These are phyloP conservation scores for Odontophorus gujanensis DNA, from an alignment of 2,113 vertebrate species.

Conservation along the genomic window DNA sequence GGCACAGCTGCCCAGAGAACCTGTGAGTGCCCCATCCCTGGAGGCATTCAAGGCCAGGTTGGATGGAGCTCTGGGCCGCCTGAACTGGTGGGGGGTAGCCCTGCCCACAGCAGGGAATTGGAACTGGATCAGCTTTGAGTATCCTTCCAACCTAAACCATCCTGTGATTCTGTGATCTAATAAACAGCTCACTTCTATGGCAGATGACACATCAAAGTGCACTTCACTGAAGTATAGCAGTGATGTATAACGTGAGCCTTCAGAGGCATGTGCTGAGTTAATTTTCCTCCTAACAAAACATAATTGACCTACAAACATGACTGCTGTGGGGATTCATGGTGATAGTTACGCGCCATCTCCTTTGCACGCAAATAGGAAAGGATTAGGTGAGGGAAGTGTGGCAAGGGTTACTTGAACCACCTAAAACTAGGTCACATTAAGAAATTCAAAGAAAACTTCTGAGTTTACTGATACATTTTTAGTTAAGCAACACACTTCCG, in stretches of 20 bases:
- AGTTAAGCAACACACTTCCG: slow-evolving; percentile 38
- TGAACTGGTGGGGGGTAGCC: too few relatives aligned
- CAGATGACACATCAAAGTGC: neutral
- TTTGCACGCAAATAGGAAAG: neutral
- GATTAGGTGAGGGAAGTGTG: neutral
- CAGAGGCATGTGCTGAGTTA: neutral
- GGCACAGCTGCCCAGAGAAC: too few relatives aligned
- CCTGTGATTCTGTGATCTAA: neutral
- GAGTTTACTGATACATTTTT: slow-evolving; percentile 22
- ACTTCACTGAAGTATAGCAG: neutral
- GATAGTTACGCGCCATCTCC: neutral
- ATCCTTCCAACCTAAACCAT: too few relatives aligned
- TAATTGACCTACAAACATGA: neutral
- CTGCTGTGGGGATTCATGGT: neutral
- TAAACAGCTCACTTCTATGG: accelerated
- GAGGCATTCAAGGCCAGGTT: too few relatives aligned
- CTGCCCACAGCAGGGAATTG: too few relatives aligned
- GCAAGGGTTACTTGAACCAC: neutral
- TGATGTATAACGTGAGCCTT: neutral
- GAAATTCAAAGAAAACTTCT: slow-evolving; percentile 45
- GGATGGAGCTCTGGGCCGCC: too few relatives aligned
- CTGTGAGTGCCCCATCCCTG: too few relatives aligned
- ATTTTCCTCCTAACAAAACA: neutral
- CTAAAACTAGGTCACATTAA: slow-evolving; percentile 32
- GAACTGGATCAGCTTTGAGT: too few relatives aligned